Base-by-base conservation (phyloP, 2,797 vertebrate genomes). In the Fistularia tabacaria region DNA sequence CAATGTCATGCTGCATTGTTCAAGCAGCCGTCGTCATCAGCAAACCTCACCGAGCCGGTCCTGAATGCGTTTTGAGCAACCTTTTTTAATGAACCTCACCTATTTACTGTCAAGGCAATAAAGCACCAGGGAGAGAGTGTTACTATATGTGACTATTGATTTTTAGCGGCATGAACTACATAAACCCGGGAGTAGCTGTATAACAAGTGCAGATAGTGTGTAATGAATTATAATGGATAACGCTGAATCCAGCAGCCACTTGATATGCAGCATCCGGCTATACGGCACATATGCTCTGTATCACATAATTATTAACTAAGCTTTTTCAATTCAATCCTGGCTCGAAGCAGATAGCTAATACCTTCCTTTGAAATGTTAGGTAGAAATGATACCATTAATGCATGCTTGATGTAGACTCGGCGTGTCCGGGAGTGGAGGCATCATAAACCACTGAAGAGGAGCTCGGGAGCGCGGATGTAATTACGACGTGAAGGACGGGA, bases 381-480 rank as follows among this genome's bases (percentile, higher is more conserved):
- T 43, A 38, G 64, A 58, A 48, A 37, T 47, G 66, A 77, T 76
- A 69, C 69, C 64, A 59, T 71, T 62, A 37, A 38, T 54, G 66
- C 50, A 48, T 57, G 54, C 55, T 49, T 9, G 38, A 10, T 5
- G 38, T 40, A 38, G 38, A 40, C 11, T 39, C n/a, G 15, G 36
- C 11, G 11, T 36, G 10, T 15, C 14, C 10, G 40, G 54, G 52
- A 41, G 49, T 7, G 49, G 49, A 37, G 42, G 54, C n/a, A 37
- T 56, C 49, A 36, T 45, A 46, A 60, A 59, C 46, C 59, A 57
- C 41, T 50, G 13, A 62, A 69, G 41, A 60, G 12, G 36, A 60
- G 67, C 63, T 59, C 46, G 38, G 62, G 44, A 42, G 57, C 58
- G 64, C 37, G 71, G 77, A 79, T 80, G 58, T 62, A 75, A 76